Percentiles rank a stretch among this genome's conserved stretches.
Conservation (phyloP, 37 sponge, comb jelly and placozoan species). For the Halichondria panicea region DNA sequence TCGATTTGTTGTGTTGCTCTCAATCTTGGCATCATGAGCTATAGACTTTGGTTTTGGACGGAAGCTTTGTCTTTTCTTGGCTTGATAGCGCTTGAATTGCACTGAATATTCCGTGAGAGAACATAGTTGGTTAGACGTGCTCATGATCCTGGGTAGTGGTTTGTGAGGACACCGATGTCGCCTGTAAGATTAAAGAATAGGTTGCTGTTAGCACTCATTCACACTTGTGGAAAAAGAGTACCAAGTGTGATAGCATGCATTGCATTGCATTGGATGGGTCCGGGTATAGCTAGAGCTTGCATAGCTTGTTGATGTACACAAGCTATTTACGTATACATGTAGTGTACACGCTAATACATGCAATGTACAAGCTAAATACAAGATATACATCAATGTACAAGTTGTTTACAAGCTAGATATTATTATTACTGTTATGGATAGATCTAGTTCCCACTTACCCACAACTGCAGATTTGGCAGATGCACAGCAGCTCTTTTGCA, state of each 20-base stretch:
- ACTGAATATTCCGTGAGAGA: constrained; percentile 46
- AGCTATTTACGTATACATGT: not conserved
- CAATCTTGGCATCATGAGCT: constrained; percentile 42
- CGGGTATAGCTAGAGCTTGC: not conserved
- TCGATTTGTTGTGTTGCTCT: constrained; percentile 34
- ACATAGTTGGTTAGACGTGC: constrained; percentile 16
- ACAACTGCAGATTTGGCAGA: constrained; percentile 82
- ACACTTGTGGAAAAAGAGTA: too few species aligned
- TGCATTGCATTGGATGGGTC: too few species aligned
- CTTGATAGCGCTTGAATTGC: constrained; percentile 36
- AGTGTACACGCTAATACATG: not conserved
- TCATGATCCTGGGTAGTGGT: constrained; percentile 32
- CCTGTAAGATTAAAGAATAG: constrained; percentile 21
- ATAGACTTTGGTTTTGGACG: constrained; percentile 34
- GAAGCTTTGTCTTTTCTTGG: constrained; percentile 25
- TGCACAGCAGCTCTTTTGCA: too few species aligned
- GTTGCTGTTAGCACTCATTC: not conserved
- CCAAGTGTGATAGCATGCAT: too few species aligned
- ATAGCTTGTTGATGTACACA: not conserved
- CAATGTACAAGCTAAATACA: not conserved
- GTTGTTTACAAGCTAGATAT: not conserved
- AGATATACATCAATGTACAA: not conserved
- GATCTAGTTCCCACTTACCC: constrained; percentile 84
- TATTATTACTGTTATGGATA: not conserved
- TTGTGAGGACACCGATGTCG: constrained; percentile 78